These are phyloP conservation scores for Conger conger DNA, from an alignment of 2,113 vertebrate species.

Conservation along the genomic window DNA sequence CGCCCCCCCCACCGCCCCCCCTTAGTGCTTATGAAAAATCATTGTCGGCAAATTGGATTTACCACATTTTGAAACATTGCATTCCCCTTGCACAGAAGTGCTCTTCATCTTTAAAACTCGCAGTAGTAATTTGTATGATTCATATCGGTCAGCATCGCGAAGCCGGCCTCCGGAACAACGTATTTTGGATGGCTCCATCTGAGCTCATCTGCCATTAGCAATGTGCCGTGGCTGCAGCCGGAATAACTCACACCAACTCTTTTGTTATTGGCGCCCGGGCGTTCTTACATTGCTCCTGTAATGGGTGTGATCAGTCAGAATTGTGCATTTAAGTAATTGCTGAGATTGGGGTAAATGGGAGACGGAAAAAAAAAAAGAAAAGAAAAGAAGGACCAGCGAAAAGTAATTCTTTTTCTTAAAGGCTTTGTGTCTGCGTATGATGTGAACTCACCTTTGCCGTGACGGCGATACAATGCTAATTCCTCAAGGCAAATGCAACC, in stretches of 20 bases:
- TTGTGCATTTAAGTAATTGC: conserved; percentile 52
- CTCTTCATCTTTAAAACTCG: conserved; percentile 45
- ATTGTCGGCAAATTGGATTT: conserved; percentile 36
- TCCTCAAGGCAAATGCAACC: not conserved
- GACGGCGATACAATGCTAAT: not conserved
- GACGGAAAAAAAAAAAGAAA: too few relatives aligned
- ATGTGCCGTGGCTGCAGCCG: conserved; percentile 45
- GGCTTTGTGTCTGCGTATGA: not conserved
- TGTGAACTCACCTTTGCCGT: conserved; percentile 1
- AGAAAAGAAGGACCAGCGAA: not conserved
- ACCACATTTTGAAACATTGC: conserved; percentile 40
- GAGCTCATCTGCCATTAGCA: conserved; percentile 51
- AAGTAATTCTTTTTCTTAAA: not conserved
- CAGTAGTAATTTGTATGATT: conserved; percentile 50
- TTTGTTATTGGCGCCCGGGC: conserved; percentile 52
- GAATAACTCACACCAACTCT: conserved; percentile 51
- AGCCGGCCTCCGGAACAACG: conserved; percentile 44
- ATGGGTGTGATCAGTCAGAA: conserved; percentile 58
- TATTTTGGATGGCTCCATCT: conserved; percentile 50
- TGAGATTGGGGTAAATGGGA: conserved; percentile 38
- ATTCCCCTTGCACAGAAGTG: conserved; percentile 33
- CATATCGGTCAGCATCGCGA: conserved; percentile 39
- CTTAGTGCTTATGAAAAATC: conserved; percentile 4
- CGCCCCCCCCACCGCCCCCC: not conserved
- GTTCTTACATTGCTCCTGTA: conserved; percentile 45